phyloP scores from a whole-genome alignment of 2,113 vertebrate genomes.

The Astur gentilis region DNA sequence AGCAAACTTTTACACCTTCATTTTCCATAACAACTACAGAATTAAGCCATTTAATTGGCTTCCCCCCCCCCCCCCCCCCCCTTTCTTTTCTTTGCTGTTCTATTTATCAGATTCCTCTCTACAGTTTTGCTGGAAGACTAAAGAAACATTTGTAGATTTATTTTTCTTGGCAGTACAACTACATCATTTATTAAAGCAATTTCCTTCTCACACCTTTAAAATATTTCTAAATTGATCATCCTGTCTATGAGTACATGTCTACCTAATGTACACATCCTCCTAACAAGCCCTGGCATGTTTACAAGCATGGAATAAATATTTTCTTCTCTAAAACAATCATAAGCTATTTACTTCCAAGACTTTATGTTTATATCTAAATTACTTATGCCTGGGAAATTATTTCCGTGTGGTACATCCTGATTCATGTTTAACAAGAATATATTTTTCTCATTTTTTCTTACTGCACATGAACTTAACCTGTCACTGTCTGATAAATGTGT shows the following conservation, averaged over 20 bases:
- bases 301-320: background rate
- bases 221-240: background rate
- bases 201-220: background rate
- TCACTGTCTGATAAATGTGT: background rate
- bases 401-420: background rate
- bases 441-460: background rate
- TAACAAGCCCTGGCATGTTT: background rate
- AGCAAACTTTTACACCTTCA: background rate
- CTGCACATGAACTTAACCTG: background rate
- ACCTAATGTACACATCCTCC: background rate
- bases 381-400: background rate
- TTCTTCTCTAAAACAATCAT: background rate
- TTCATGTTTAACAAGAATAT: background rate
- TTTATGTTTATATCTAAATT: background rate
- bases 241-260: background rate
- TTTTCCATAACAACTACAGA: background rate
- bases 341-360: background rate
- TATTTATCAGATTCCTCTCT: background rate
- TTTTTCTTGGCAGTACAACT: background rate
- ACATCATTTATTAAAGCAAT: background rate
- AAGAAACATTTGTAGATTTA: background rate
- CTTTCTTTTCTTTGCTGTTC: background rate
- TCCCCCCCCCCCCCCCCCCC: too few relatives aligned
- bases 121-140: background rate
- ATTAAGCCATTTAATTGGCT: background rate